Evolutionary conservation across 2,113 vertebrate genomes (phyloP).

Genomic region (Lagopus leucura): DNA sequence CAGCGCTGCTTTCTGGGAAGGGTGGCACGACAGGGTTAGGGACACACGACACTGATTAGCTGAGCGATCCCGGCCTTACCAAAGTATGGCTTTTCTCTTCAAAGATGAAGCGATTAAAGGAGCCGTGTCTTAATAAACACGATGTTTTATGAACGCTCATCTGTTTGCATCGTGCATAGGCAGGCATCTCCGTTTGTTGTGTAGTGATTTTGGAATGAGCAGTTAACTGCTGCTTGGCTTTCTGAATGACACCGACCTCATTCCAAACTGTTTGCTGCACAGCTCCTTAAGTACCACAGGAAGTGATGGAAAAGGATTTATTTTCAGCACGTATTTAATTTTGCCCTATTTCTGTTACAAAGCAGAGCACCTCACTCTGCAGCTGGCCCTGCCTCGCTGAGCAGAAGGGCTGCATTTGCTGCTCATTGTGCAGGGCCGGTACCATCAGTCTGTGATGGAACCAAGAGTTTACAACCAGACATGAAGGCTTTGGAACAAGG

Average conservation of each 20-base stretch:
- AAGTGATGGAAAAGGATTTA: neutral
- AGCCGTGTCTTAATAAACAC: neutral
- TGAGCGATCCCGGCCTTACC: neutral
- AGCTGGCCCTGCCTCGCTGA: neutral
- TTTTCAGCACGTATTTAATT: neutral
- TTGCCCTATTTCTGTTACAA: neutral
- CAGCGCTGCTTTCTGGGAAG: neutral
- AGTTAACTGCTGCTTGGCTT: neutral
- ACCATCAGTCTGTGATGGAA: neutral
- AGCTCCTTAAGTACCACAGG: neutral
- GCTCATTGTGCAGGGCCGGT: too few species aligned
- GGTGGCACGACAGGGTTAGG: neutral
- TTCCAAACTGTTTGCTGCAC: neutral
- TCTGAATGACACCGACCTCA: neutral
- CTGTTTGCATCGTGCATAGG: neutral
- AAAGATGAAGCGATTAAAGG: neutral
- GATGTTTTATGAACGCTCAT: rapidly evolving
- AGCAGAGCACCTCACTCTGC: neutral
- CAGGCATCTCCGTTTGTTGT: neutral
- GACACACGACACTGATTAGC: too few species aligned
- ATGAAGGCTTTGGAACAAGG: neutral
- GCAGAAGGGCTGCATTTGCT: too few species aligned
- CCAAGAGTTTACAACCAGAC: neutral
- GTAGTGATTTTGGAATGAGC: neutral
- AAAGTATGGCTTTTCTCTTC: neutral